Conservation (phyloP, 2,113 vertebrate species). For the Falco punctatus region DNA sequence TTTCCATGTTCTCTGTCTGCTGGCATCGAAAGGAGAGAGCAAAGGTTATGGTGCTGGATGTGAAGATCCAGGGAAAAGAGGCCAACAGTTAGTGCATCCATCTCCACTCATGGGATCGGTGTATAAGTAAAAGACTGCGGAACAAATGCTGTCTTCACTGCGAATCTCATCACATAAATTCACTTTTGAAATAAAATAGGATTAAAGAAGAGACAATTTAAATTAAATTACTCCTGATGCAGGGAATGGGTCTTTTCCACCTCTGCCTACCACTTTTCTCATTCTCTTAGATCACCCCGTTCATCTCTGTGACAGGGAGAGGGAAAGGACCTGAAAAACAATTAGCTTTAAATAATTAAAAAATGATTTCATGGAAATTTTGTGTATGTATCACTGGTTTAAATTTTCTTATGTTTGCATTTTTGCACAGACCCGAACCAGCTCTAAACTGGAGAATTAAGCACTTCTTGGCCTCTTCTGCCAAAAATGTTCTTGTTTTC, state of each 20-base stretch:
- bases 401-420: not conserved
- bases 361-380: not conserved
- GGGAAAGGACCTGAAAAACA: not conserved
- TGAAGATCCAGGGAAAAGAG: not conserved
- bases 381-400: not conserved
- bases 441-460: not conserved
- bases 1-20: constrained; percentile 63
- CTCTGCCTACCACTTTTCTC: not conserved
- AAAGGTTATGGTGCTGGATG: not conserved
- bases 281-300: not conserved
- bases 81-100: not conserved
- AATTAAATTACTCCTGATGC: not conserved
- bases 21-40: not conserved
- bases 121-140: not conserved
- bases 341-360: not conserved
- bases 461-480: not conserved
- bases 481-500: not conserved
- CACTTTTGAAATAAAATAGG: not conserved
- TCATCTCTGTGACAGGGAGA: not conserved
- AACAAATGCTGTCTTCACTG: not conserved
- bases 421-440: not conserved
- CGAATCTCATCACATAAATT: not conserved
- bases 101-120: not conserved
- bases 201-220: not conserved
- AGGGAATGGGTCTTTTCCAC: not conserved